Evolutionary conservation across 2,113 vertebrate genomes (phyloP).

Genomic region (Upupa epops): DNA sequence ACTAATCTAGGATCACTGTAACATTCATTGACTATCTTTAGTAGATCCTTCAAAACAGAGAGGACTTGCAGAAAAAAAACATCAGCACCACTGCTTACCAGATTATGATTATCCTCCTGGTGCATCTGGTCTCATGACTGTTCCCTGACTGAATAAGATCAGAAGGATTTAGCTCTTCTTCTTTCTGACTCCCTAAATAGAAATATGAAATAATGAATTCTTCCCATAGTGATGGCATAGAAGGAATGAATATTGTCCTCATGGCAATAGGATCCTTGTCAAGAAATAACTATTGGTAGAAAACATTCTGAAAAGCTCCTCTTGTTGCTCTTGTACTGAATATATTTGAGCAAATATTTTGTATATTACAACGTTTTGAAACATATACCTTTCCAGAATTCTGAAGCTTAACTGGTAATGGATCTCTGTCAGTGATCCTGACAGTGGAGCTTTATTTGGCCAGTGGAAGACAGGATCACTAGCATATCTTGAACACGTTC

Average conservation of each 20-base stretch:
- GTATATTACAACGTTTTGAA: background rate
- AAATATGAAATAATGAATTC: background rate
- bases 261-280: background rate
- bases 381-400: background rate
- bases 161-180: background rate
- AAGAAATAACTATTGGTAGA: background rate
- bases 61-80: background rate
- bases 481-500: background rate
- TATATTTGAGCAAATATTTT: background rate
- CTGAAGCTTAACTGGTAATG: background rate
- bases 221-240: background rate
- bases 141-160: background rate
- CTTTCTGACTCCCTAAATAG: background rate
- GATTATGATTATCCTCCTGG: background rate
- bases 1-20: background rate
- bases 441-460: background rate
- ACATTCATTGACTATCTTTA: background rate
- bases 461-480: background rate
- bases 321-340: background rate
- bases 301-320: background rate
- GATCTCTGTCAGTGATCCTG: background rate
- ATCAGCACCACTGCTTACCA: background rate
- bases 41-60: background rate
- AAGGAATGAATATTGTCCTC: background rate
- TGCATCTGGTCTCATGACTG: background rate